Percentiles rank a stretch among this genome's conserved stretches.
Conservation (phyloP, 2,113 vertebrate genomes). For the Crotalus horridus region DNA sequence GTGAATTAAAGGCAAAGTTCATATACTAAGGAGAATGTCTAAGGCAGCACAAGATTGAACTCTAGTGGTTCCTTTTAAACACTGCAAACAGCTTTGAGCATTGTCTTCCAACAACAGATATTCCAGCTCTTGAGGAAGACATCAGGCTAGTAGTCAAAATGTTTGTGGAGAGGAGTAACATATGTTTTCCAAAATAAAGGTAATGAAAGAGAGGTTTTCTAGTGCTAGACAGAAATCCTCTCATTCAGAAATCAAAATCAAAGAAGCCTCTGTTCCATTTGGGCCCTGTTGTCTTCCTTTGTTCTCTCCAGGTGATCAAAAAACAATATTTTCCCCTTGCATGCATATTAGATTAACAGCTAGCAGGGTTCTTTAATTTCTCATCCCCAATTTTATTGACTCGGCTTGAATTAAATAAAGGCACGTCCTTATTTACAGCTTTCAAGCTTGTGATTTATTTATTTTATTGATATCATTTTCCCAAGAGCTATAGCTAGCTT, state of each 20-base stretch:
- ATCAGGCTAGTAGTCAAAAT: neutral
- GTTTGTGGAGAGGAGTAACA: neutral
- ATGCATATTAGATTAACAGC: neutral
- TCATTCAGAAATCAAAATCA: neutral
- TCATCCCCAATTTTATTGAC: neutral
- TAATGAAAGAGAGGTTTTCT: neutral
- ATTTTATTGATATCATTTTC: neutral
- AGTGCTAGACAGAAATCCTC: neutral
- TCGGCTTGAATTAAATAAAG: neutral
- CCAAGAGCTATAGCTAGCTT: neutral
- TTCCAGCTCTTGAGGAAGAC: neutral
- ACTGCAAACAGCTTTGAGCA: constrained; percentile 39
- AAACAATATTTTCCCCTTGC: neutral
- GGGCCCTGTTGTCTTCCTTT: neutral
- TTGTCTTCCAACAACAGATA: neutral
- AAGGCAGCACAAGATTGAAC: constrained; percentile 83
- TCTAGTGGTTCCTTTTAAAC: constrained; percentile 73
- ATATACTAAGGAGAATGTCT: neutral
- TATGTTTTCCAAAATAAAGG: neutral
- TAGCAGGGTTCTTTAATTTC: neutral
- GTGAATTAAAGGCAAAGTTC: constrained; percentile 15
- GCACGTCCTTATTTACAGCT: neutral
- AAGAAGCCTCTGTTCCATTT: neutral
- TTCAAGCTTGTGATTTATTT: neutral
- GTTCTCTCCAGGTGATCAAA: neutral